Conservation (phyloP, 2,888 invertebrate species). For the Leptothorax acervorum region DNA sequence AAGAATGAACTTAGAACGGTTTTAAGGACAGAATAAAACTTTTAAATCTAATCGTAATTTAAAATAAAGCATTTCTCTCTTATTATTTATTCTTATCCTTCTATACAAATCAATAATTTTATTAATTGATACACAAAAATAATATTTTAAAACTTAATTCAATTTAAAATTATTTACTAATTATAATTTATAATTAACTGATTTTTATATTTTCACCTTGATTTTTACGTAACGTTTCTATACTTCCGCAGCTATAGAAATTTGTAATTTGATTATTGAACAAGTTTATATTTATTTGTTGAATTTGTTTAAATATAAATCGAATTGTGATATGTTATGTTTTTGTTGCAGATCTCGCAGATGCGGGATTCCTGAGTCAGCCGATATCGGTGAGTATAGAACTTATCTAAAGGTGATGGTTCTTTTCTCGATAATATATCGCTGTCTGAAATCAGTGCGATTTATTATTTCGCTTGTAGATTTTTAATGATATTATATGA, state of each 20-base stretch:
- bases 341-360: slow-evolving; percentile 2
- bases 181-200: background rate
- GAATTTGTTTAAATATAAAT: background rate
- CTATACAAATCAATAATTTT: background rate
- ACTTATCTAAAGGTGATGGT: background rate
- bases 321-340: background rate
- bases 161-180: background rate
- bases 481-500: background rate
- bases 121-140: background rate
- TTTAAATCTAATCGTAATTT: background rate
- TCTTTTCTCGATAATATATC: background rate
- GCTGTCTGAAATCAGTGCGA: background rate
- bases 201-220: background rate
- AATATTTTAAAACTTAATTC: background rate
- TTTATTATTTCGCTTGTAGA: background rate
- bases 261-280: background rate
- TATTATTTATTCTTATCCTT: background rate
- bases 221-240: background rate
- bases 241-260: background rate
- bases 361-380: background rate
- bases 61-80: background rate
- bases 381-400: background rate
- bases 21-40: background rate
- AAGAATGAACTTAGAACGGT: background rate
- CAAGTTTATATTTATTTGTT: background rate